Evolutionary conservation across 2,113 vertebrate genomes (phyloP), one percentile per base, ranked within the genome.

Genomic region (Sapajus apella): DNA sequence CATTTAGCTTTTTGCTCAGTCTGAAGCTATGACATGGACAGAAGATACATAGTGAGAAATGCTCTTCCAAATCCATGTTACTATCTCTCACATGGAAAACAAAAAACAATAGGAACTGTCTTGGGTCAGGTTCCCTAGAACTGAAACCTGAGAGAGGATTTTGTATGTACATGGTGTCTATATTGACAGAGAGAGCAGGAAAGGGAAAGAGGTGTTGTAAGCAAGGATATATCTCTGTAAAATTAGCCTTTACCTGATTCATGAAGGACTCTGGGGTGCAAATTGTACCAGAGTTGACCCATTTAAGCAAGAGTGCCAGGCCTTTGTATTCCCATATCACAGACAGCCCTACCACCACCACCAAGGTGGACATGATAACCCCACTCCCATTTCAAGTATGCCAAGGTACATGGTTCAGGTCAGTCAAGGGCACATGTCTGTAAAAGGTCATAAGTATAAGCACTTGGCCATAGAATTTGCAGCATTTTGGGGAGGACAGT

Each of bases 321-420:
- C 2, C 76, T 95, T 47, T 45, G 18, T 32, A 37, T 66, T 43
- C 21, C 75, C 87, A 0, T 35, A n/a, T 76, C 37, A 43, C 6
- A 66, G 23, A 70, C 5, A 45, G 72, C 12, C 13, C 7, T 21
- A 9, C 1, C 0, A 1, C 55, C 8, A 4, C 3, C 21, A 18
- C 25, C 37, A 5, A 61, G 20, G 17, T 6, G 6, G 18, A 73
- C 12, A 25, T 30, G 4, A 3, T 10, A 73, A 32, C 4, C 17
- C 14, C 56, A 30, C 18, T 35, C 40, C 12, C 8, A 25, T 1
- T 72, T 35, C 35, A 84, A 87, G 56, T 5, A 50, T 8, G 23
- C 25, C 75, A 82, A 95, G 30, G 30, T 40, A 68, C 47, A 14
- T 11, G 16, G 52, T 32, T 73, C 16, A 35, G 66, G 21, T 80